Base-by-base conservation (phyloP, 2,113 vertebrate genomes). In the Sula dactylatra region DNA sequence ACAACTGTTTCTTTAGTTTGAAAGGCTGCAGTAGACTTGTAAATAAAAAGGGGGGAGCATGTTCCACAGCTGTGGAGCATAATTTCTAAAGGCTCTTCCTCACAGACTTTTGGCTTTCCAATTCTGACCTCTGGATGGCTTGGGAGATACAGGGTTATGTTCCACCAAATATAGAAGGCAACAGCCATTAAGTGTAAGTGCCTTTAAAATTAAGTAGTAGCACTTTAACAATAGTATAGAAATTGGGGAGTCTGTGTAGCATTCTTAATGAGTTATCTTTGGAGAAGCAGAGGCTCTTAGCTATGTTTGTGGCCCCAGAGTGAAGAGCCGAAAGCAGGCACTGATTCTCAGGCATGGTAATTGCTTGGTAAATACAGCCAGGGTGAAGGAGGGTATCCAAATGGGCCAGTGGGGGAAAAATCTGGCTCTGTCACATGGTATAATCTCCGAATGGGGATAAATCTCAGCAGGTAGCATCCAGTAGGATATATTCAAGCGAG, bases 81-180 rank as follows among this genome's bases (percentile, higher is more conserved):
- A 71, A 64, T 76, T 94, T 93, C 92, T 76, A 82, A 97, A 94
- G 90, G 85, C 78, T 93, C 85, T 93, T 96, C 91, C 94, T 94
- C 95, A 59, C 78, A 87, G 90, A 91, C 87, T 91, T 84, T 42
- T 94, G 92, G 70, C 94, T 94, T 95, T 92, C 92, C 82, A 55
- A 22, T 86, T 93, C 92, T 94, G 95, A 62, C 72, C 82, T 67
- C 80, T 92, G 96, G 82, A 85, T 96, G 90, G 81, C 96, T 89
- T 66, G 95, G 66, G 90, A 93, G 74, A 72, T 76, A 42, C 44
- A 96, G 94, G 91, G 91, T 81, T 91, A n/a, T 78, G 91, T 87
- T 85, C 84, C 89, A 76, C 82, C 94, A 76, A 44, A 72, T 71
- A 36, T 58, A 96, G 89, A 84, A 94, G 93, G 94, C 91, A 94